Percentiles rank a stretch among this genome's conserved stretches.
Evolutionary conservation across 1,140 invertebrate species (phyloP).

Genomic region (Cataglyphis hispanica): DNA sequence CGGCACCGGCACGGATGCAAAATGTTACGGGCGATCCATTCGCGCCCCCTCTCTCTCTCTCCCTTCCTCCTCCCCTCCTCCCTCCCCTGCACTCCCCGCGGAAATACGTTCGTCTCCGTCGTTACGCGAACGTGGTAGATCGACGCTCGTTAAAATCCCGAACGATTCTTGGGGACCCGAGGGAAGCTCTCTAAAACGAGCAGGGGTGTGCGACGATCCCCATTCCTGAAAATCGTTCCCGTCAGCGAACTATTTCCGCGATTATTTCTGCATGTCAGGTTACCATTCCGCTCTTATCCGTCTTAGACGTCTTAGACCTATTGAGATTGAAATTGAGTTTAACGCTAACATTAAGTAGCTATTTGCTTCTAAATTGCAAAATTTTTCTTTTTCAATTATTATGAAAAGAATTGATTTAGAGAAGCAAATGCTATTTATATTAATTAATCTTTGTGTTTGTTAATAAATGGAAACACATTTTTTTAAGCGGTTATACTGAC

Average conservation of each 20-base stretch:
- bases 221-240: slow-evolving; percentile 19
- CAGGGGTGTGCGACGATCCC: slow-evolving; percentile 15
- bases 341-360: neutral
- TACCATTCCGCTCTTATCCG: neutral
- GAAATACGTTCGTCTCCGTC: slow-evolving; percentile 29
- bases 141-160: slow-evolving; percentile 50
- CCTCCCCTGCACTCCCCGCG: neutral
- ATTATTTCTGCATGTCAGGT: slow-evolving; percentile 44
- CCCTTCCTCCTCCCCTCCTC: too few species aligned
- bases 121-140: slow-evolving; percentile 46
- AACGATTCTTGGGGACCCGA: neutral
- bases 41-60: too few species aligned
- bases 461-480: neutral
- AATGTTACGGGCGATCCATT: slow-evolving; percentile 50
- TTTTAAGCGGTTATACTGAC: neutral
- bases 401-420: neutral
- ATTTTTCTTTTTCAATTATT: neutral
- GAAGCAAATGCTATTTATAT: neutral
- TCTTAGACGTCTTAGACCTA: neutral
- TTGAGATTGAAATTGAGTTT: slow-evolving; percentile 5
- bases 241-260: slow-evolving; percentile 23
- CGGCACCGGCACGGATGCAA: slow-evolving; percentile 62
- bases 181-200: neutral
- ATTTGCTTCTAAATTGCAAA: neutral
- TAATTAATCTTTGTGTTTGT: neutral